Base-by-base conservation (phyloP, 2,888 invertebrate species). In the Drosophila heteroneura region DNA sequence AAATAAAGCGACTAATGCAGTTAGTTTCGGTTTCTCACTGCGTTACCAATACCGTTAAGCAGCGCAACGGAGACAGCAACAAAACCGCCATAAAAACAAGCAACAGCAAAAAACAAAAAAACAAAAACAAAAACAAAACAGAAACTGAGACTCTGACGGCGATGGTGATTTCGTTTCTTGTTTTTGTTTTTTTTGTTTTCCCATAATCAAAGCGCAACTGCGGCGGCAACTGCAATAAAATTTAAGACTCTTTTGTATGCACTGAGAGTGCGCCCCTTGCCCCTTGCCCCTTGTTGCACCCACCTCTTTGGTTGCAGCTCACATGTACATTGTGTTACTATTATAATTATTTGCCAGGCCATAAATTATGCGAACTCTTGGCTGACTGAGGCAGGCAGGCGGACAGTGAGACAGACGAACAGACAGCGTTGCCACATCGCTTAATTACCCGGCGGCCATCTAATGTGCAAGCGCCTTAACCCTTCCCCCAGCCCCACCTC, bases 201-300 rank as follows among this genome's bases (percentile, higher is more conserved):
- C 79, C 87, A 87, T 85, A 88, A 85, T 90, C 86, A 87, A 88
- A 81, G 85, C 74, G 76, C 81, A 76, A 65, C 65, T 79, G 70
- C 68, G 67, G 49, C 69, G 39, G 57, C 65, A 65, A 63, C 44
- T 78, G 86, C 90, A 79, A 85, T 85, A 88, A 81, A 89, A 88
- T 77, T 87, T 90, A 90, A 87, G 84, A 81, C 89, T 79, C 81
- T 87, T 87, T 87, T 90, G 89, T 87, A 77, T 63, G 67, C 53
- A 57, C 58, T 22, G 30, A 56, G 47, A 47, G 47, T 33, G 14
- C 57, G 30, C 30, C 5, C 22, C 22, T 12, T 44, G 41, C n/a
- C 41, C 10, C 22, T 22, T 22, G 0, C 37, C n/a, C n/a, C 16
- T 32, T 1, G 6, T 59, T 9, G 16, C 47, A 37, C 67, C n/a